Conservation (phyloP, 1,140 invertebrate genomes). For the Phymastichus coffea region DNA sequence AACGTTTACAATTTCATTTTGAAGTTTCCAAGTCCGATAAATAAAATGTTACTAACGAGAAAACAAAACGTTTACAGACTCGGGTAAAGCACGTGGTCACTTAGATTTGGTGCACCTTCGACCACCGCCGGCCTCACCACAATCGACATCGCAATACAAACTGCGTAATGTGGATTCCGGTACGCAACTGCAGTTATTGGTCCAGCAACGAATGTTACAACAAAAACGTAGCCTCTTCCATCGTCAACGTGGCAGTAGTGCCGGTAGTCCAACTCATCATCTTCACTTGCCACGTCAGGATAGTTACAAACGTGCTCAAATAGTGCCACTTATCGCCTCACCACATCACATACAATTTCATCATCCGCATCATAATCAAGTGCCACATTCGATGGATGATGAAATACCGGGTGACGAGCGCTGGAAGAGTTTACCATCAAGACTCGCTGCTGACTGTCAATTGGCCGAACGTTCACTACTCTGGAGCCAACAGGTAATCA, state of each 20-base stretch:
- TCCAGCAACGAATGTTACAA: conserved; percentile 62
- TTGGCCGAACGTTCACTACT: conserved; percentile 46
- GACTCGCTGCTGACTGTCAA: conserved; percentile 48
- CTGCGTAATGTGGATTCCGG: conserved; percentile 41
- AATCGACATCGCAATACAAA: conserved; percentile 45
- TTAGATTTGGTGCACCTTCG: conserved; percentile 47
- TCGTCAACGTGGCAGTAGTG: conserved; percentile 49
- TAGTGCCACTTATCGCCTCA: background rate
- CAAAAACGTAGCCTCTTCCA: conserved; percentile 66
- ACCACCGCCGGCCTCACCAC: conserved; percentile 38
- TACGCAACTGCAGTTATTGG: conserved; percentile 58
- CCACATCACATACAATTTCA: background rate
- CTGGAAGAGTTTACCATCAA: conserved; percentile 50
- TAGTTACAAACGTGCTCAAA: conserved; percentile 3
- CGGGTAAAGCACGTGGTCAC: conserved; percentile 47
- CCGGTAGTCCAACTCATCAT: conserved; percentile 40
- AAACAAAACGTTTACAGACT: conserved; percentile 27
- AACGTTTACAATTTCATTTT: too few relatives aligned
- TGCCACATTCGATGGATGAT: background rate
- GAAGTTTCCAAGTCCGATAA: too few relatives aligned
- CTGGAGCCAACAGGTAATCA: conserved; percentile 53
- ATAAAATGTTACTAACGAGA: too few relatives aligned
- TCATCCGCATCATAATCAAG: background rate
- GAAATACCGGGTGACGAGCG: conserved; percentile 42
- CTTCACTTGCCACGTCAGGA: background rate